Percentiles rank a stretch among this genome's conserved stretches.
phyloP scores from a whole-genome alignment of 2,797 vertebrate genomes.

The Syngnathus rostellatus region DNA sequence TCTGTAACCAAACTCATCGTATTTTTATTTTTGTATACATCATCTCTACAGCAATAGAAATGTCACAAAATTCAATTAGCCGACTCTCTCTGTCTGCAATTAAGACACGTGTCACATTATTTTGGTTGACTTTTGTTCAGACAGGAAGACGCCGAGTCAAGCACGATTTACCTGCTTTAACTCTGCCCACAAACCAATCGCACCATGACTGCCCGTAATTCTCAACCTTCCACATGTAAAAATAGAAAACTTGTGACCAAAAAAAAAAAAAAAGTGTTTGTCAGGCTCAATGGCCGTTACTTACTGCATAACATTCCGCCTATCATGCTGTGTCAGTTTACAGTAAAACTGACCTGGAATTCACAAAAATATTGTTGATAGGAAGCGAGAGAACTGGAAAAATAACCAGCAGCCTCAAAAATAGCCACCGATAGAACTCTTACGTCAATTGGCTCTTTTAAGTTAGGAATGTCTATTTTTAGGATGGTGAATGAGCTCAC shows the following conservation, averaged over 20 bases:
- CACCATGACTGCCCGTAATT: conserved; percentile 10
- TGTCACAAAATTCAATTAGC: no score
- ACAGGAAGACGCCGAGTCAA: not conserved
- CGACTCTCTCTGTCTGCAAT: no score
- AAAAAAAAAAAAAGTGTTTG: conserved; percentile 15
- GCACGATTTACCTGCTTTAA: conserved; percentile 8
- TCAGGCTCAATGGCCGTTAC: conserved; percentile 14
- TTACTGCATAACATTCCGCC: conserved; percentile 28
- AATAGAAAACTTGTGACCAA: conserved; percentile 17
- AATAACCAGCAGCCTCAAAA: conserved; percentile 58
- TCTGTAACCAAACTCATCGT: no score
- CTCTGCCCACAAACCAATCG: not conserved
- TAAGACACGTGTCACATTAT: not conserved
- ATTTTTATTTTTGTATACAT: no score
- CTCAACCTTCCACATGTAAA: conserved; percentile 18
- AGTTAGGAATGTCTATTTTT: conserved; percentile 56
- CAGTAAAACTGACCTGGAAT: conserved; percentile 52
- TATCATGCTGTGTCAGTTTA: conserved; percentile 42
- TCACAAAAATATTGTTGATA: conserved; percentile 52
- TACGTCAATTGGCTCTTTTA: conserved; percentile 56
- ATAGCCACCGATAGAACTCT: conserved; percentile 56
- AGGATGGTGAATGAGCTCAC: conserved; percentile 60
- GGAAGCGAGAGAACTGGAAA: conserved; percentile 45
- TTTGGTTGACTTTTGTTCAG: not conserved
- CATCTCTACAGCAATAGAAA: no score